phyloP scores from a whole-genome alignment of 2,888 invertebrate genomes.

The Tinea trinotella region DNA sequence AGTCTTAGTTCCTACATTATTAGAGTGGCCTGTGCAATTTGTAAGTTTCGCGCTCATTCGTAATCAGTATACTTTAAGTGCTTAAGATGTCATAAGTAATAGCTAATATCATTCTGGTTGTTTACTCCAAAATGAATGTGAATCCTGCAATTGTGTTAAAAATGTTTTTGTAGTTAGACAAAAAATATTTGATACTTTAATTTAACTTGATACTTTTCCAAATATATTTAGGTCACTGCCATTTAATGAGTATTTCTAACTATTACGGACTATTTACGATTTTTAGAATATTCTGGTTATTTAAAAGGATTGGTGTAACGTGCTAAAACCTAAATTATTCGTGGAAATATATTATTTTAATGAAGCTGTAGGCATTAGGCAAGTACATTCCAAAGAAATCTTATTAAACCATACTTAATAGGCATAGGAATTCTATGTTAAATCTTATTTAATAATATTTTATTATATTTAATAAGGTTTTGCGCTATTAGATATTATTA shows the following conservation, averaged over 20 bases:
- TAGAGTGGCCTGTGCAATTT: too few species aligned
- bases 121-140: neutral
- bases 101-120: neutral
- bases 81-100: conserved; percentile 8
- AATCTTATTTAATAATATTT: neutral
- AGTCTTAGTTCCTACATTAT: too few species aligned
- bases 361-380: neutral
- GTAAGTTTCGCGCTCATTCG: neutral
- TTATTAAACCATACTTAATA: conserved; percentile 7
- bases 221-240: conserved; percentile 3
- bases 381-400: conserved; percentile 2
- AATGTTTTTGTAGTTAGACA: neutral
- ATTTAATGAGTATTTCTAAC: neutral
- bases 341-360: neutral
- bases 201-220: neutral
- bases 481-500: neutral
- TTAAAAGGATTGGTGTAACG: neutral
- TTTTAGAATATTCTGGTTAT: neutral
- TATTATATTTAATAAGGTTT: neutral
- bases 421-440: neutral
- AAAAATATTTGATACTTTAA: neutral
- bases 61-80: neutral
- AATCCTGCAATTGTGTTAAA: neutral
- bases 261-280: neutral
- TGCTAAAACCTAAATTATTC: neutral